phyloP scores from a whole-genome alignment of 2,113 vertebrate genomes.

The Pseudois nayaur region DNA sequence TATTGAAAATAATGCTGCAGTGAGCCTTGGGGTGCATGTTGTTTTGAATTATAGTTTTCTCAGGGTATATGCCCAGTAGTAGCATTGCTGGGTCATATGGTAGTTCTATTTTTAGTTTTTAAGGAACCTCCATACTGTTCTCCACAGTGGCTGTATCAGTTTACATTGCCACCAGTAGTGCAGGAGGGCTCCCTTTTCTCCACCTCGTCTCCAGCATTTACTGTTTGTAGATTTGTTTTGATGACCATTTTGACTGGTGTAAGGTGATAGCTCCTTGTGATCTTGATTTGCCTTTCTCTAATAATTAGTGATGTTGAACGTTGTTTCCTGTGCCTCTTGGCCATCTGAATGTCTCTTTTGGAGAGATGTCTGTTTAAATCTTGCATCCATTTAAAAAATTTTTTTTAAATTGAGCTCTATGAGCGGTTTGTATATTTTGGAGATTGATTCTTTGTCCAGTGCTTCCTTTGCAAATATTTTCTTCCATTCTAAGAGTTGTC shows the following conservation, averaged over 20 bases:
- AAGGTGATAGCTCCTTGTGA: not conserved
- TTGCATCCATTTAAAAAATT: fast-evolving
- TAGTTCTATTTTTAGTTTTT: not conserved
- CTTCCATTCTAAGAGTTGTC: not conserved
- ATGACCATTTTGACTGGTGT: not conserved
- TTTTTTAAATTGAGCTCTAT: not conserved
- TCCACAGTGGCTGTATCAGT: not conserved
- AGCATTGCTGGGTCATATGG: not conserved
- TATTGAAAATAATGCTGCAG: not conserved
- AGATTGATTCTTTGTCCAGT: not conserved
- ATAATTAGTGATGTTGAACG: not conserved
- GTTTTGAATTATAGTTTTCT: not conserved
- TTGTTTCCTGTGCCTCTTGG: not conserved
- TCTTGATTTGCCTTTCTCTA: not conserved
- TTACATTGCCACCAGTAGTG: not conserved
- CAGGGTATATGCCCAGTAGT: not conserved
- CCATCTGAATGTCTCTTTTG: not conserved
- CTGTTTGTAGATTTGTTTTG: not conserved
- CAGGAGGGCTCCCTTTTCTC: not conserved
- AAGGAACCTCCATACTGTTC: not conserved
- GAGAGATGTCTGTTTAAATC: not conserved
- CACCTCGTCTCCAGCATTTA: not conserved
- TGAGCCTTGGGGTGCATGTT: not conserved
- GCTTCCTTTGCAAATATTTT: not conserved
- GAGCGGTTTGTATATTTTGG: not conserved